phyloP scores from a whole-genome alignment of 2,113 vertebrate genomes.

The Rhegmatorhina hoffmannsi region DNA sequence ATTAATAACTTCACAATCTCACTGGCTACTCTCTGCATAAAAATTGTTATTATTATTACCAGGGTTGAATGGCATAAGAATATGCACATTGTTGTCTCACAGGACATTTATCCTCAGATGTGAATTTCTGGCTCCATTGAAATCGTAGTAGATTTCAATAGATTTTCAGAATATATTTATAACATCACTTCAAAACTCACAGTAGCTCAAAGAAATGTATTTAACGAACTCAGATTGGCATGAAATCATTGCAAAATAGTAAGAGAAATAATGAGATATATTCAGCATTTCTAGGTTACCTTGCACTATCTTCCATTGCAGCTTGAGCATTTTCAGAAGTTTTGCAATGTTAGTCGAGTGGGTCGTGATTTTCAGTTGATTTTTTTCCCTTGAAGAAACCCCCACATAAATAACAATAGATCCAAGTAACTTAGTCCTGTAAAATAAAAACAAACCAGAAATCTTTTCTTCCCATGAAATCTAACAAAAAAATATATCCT shows the following conservation, averaged over 20 bases:
- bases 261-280: not conserved
- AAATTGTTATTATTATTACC: not conserved
- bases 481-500: not conserved
- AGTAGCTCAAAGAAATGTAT: not conserved
- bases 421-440: not conserved
- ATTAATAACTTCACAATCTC: not conserved
- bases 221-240: not conserved
- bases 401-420: not conserved
- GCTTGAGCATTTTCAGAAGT: not conserved
- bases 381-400: not conserved
- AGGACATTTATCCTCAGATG: not conserved
- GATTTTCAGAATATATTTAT: not conserved
- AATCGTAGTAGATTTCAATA: not conserved
- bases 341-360: not conserved
- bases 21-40: not conserved
- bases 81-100: not conserved
- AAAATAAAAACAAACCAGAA: not conserved
- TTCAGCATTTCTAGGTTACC: not conserved
- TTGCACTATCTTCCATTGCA: not conserved
- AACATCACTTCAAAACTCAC: not conserved
- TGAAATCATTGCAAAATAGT: not conserved
- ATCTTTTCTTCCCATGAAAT: constrained; percentile 20
- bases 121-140: not conserved
- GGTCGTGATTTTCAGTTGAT: not conserved
- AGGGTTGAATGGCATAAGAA: fast-evolving